A percentile compares a stretch with the other conserved stretches of the same genome.
Conservation (phyloP, 2,888 invertebrate species). For the Icerya purchasi region DNA sequence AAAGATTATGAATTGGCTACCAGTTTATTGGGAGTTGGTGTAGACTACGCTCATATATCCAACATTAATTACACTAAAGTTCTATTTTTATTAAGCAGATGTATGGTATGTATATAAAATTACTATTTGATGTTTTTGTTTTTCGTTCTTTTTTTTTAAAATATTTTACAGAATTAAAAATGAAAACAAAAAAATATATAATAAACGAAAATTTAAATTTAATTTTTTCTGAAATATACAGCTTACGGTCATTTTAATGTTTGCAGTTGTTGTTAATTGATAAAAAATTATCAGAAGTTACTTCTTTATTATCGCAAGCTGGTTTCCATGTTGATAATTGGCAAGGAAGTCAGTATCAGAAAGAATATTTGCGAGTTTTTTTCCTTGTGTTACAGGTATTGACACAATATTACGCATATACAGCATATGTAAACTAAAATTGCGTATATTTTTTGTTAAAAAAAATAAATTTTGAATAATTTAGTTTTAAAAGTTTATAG, state of each 20-base stretch:
- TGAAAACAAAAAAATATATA: too few species aligned
- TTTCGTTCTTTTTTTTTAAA: too few species aligned
- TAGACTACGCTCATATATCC: conserved; percentile 85
- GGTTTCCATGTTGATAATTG: conserved; percentile 70
- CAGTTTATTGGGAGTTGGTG: conserved; percentile 71
- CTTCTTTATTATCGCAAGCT: conserved; percentile 66
- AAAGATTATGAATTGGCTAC: conserved; percentile 78
- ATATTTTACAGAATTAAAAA: too few species aligned
- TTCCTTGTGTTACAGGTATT: conserved; percentile 80
- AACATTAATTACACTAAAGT: conserved; percentile 79
- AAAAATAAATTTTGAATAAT: too few species aligned
- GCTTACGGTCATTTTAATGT: too few species aligned
- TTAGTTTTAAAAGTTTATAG: too few species aligned
- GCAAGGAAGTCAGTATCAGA: conserved; percentile 70
- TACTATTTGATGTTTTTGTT: too few species aligned
- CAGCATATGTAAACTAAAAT: too few species aligned
- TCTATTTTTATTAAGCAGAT: conserved; percentile 80
- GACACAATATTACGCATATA: too few species aligned
- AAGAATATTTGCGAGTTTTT: conserved; percentile 88
- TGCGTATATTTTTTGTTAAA: too few species aligned
- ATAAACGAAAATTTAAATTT: too few species aligned
- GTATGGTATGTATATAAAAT: conserved; percentile 55
- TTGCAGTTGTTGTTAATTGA: conserved; percentile 81
- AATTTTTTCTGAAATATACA: too few species aligned
- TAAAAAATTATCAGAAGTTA: conserved; percentile 80